Conservation (phyloP, 2,797 vertebrate species). For the Falco naumanni region DNA sequence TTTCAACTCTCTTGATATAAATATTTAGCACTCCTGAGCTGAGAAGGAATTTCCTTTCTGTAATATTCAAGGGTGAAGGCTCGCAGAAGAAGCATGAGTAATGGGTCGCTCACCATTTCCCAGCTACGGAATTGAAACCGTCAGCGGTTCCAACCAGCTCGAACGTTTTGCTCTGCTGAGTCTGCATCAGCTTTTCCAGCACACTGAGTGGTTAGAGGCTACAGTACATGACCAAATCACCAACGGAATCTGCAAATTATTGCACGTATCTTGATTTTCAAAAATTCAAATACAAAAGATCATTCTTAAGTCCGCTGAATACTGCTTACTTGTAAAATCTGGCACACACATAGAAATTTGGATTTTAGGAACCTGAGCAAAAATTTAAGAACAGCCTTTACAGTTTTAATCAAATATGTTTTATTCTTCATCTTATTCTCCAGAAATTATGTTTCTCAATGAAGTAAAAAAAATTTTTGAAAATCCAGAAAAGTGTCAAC, state of each 20-base stretch:
- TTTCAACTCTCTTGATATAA: background rate
- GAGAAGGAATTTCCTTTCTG: background rate
- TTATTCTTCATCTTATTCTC: background rate
- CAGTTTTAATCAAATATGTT: background rate
- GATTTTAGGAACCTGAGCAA: background rate
- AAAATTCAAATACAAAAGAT: background rate
- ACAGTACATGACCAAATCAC: background rate
- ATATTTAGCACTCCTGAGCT: background rate
- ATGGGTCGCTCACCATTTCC: background rate
- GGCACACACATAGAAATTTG: background rate
- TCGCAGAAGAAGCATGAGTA: background rate
- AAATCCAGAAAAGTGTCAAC: background rate
- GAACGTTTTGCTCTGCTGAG: background rate
- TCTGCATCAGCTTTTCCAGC: constrained; percentile 28
- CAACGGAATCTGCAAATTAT: background rate
- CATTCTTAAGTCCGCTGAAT: background rate
- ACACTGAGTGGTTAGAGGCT: background rate
- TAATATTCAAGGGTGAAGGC: background rate
- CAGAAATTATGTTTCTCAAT: background rate
- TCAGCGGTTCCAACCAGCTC: background rate
- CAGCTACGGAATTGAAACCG: background rate
- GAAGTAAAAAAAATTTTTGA: rapidly evolving
- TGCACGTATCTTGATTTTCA: background rate
- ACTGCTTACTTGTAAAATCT: background rate
- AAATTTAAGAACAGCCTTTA: background rate